These are phyloP conservation scores for Amblyopsis rosae DNA, from an alignment of 2,113 vertebrate genomes.

Conservation along the genomic window DNA sequence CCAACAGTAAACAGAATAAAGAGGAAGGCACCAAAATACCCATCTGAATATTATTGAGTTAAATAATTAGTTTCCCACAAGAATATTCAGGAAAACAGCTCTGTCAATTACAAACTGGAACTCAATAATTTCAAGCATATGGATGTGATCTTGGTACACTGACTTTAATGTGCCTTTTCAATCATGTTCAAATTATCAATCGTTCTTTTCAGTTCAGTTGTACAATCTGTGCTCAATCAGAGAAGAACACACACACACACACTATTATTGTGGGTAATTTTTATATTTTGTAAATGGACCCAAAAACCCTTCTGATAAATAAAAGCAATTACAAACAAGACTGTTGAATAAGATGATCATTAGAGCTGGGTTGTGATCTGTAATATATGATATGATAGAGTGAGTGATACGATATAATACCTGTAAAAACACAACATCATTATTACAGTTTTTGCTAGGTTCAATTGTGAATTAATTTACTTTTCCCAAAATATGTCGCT, in stretches of 20 bases:
- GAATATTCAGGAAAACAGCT: constrained; percentile 58
- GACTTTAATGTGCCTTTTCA: constrained; percentile 63
- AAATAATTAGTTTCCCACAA: constrained; percentile 52
- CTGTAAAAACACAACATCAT: too few species aligned
- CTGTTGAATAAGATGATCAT: too few species aligned
- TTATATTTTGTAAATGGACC: constrained; percentile 31
- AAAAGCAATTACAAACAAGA: background rate
- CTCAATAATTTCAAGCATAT: constrained; percentile 63
- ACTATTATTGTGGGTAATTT: constrained; percentile 55
- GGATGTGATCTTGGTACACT: constrained; percentile 36
- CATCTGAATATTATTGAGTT: constrained; percentile 35
- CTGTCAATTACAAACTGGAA: constrained; percentile 51
- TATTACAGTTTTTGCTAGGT: too few species aligned
- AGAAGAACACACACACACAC: constrained; percentile 49
- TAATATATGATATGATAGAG: too few species aligned
- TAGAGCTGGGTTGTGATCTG: too few species aligned
- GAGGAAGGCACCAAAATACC: constrained; percentile 25
- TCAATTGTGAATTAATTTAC: too few species aligned
- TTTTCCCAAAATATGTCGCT: too few species aligned
- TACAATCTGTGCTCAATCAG: constrained; percentile 54
- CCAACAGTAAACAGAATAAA: constrained; percentile 46
- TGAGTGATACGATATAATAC: too few species aligned
- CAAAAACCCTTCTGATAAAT: constrained; percentile 40
- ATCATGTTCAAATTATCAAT: constrained; percentile 56
- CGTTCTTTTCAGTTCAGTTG: constrained; percentile 38